phyloP scores from a whole-genome alignment of 2,888 invertebrate genomes.

The Orthosia cruda region DNA sequence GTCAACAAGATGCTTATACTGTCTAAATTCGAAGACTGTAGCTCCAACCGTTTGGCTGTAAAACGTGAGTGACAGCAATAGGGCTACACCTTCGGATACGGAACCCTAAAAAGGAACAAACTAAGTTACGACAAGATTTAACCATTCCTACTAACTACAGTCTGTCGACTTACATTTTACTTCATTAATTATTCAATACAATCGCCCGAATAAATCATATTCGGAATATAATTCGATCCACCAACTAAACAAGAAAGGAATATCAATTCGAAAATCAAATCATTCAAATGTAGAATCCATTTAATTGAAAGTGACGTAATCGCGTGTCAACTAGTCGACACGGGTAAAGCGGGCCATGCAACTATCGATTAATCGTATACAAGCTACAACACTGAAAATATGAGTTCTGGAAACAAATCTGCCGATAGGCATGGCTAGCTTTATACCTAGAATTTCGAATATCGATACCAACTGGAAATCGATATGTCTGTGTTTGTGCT shows the following conservation, averaged over 20 bases:
- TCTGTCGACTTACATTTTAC: neutral
- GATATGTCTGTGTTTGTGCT: constrained; percentile 60
- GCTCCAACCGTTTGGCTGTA: too few relatives aligned
- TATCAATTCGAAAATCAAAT: constrained; percentile 49
- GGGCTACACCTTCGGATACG: too few relatives aligned
- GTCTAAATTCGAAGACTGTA: too few relatives aligned
- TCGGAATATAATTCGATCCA: constrained; percentile 17
- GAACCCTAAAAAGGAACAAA: neutral
- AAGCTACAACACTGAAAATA: neutral
- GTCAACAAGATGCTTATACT: too few relatives aligned
- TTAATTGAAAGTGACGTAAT: constrained; percentile 48
- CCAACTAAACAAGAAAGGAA: constrained; percentile 22
- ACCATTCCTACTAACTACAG: neutral
- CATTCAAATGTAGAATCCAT: constrained; percentile 44
- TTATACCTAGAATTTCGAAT: constrained; percentile 8
- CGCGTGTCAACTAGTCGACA: constrained; percentile 34
- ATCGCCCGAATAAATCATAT: constrained; percentile 15
- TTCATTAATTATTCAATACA: constrained; percentile 3
- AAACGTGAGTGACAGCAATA: too few relatives aligned
- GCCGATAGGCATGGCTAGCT: neutral
- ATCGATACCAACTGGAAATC: constrained; percentile 48
- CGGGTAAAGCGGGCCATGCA: constrained; percentile 4
- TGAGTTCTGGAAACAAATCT: constrained; percentile 1
- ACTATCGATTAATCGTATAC: constrained; percentile 33
- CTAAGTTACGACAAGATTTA: neutral